Conservation (phyloP, 2,113 vertebrate genomes). For the Psammodynastes pulverulentus region DNA sequence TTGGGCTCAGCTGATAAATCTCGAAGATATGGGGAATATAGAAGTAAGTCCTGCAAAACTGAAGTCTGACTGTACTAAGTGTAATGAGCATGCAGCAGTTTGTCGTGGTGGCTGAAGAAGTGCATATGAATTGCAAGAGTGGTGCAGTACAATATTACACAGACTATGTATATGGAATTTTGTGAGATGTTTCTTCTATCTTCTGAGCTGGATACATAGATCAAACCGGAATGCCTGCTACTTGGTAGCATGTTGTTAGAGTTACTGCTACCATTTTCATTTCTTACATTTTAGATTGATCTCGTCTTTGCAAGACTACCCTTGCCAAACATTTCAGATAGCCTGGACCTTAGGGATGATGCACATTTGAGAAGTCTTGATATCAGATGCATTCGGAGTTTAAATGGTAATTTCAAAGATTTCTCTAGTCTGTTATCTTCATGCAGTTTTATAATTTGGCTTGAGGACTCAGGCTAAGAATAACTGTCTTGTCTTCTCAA, state of each 20-base stretch:
- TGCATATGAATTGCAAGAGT: neutral
- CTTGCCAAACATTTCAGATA: constrained; percentile 87
- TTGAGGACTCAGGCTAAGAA: neutral
- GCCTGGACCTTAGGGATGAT: constrained; percentile 91
- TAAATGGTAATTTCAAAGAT: constrained; percentile 79
- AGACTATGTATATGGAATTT: neutral
- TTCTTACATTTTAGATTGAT: constrained; percentile 81
- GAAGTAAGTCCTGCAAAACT: neutral
- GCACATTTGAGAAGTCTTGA: constrained; percentile 88
- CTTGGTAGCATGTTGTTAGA: neutral
- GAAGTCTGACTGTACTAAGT: neutral
- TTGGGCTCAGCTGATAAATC: neutral
- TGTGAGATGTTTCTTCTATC: neutral
- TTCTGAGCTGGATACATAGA: neutral
- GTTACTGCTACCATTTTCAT: neutral
- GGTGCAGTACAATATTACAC: neutral
- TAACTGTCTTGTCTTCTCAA: neutral
- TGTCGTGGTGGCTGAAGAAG: neutral
- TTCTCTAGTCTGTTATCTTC: neutral
- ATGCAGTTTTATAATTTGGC: neutral
- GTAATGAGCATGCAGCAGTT: neutral
- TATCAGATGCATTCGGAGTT: constrained; percentile 94
- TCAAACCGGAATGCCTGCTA: too few relatives aligned
- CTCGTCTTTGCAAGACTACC: constrained; percentile 93
- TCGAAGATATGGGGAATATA: neutral